These are phyloP conservation scores for Odontophorus gujanensis DNA, from an alignment of 2,113 vertebrate species.

Conservation along the genomic window DNA sequence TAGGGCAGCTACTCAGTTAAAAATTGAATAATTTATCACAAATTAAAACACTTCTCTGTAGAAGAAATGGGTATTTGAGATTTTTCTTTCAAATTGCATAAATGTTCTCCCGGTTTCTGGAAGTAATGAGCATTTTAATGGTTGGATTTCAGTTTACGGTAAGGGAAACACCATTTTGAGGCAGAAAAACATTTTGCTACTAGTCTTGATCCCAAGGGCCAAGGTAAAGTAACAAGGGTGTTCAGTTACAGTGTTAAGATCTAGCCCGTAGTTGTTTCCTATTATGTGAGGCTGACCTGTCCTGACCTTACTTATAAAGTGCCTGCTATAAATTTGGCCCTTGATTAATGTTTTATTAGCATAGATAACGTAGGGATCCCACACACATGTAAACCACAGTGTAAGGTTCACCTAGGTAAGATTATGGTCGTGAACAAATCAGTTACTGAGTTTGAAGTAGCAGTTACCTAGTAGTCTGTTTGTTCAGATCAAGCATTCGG, in stretches of 20 bases:
- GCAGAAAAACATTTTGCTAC: slow-evolving; percentile 73
- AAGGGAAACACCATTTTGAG: slow-evolving; percentile 32
- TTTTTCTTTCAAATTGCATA: neutral
- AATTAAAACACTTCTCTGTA: neutral
- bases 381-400: slow-evolving; percentile 75
- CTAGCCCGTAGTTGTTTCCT: slow-evolving; percentile 88
- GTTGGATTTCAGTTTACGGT: slow-evolving; percentile 25
- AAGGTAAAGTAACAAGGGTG: slow-evolving; percentile 84
- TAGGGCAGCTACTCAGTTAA: neutral
- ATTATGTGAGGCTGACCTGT: slow-evolving; percentile 87
- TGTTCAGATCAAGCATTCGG: slow-evolving; percentile 31
- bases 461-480: slow-evolving; percentile 36
- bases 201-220: slow-evolving; percentile 79
- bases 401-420: slow-evolving; percentile 75
- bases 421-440: slow-evolving; percentile 84
- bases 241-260: slow-evolving; percentile 85
- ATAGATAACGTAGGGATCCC: slow-evolving; percentile 81
- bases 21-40: neutral
- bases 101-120: neutral
- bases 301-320: slow-evolving; percentile 81
- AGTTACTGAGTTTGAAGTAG: slow-evolving; percentile 73
- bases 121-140: neutral
- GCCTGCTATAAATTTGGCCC: slow-evolving; percentile 78
- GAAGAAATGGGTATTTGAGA: neutral
- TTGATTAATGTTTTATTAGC: slow-evolving; percentile 87